Conservation (phyloP, 2,113 vertebrate genomes). For the Nipponia nippon region DNA sequence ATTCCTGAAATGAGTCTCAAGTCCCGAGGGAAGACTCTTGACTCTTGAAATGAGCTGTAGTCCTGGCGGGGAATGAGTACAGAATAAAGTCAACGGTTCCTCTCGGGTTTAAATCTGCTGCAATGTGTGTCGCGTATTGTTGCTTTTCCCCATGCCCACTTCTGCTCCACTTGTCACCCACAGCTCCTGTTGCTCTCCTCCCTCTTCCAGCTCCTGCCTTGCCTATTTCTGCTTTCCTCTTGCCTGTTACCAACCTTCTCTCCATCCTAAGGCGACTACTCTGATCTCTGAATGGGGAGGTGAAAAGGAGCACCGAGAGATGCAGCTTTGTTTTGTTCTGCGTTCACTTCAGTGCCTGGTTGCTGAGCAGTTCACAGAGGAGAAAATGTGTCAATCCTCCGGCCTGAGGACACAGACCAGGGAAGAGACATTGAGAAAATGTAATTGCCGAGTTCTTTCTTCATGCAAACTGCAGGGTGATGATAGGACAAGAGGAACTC, state of each 20-base stretch:
- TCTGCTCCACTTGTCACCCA: not conserved
- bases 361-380: not conserved
- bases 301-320: not conserved
- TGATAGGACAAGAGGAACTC: not conserved
- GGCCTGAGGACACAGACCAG: not conserved
- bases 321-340: not conserved
- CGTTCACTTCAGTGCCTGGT: not conserved
- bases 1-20: slow-evolving; percentile 43
- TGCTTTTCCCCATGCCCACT: not conserved
- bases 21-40: not conserved
- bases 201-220: not conserved
- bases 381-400: not conserved
- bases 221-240: not conserved
- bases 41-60: slow-evolving; percentile 40
- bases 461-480: not conserved
- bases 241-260: not conserved
- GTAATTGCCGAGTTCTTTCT: not conserved
- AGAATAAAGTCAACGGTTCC: not conserved
- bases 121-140: not conserved
- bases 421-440: not conserved
- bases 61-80: not conserved
- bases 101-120: not conserved
- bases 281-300: not conserved
- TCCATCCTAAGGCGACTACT: not conserved
- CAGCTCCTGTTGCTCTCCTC: not conserved